Percentiles rank a stretch among this genome's conserved stretches.
These are phyloP conservation scores for Carposina sasakii DNA, from an alignment of 1,140 invertebrate species.

Conservation along the genomic window DNA sequence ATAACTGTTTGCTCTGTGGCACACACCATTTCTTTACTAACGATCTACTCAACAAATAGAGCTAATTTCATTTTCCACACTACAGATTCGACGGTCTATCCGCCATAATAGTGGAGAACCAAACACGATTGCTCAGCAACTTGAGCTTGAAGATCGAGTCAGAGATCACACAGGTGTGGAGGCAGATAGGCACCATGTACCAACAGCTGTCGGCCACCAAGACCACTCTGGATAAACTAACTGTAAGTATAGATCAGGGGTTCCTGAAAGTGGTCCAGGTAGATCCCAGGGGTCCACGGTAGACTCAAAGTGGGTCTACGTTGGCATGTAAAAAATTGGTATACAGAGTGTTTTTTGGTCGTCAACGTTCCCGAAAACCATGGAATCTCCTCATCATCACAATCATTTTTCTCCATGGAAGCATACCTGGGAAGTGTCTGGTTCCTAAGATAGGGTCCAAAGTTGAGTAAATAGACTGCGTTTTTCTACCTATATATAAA, in stretches of 20 bases:
- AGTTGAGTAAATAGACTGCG: too few relatives aligned
- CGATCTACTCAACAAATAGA: not conserved
- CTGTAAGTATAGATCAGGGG: slow-evolving; percentile 43
- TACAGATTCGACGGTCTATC: slow-evolving; percentile 81
- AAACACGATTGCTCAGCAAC: slow-evolving; percentile 82
- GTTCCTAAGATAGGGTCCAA: too few relatives aligned
- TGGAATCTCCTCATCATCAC: too few relatives aligned
- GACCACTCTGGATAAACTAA: slow-evolving; percentile 76
- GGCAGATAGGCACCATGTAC: slow-evolving; percentile 91
- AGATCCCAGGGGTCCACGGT: too few relatives aligned
- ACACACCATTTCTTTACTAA: not conserved
- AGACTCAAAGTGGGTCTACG: too few relatives aligned
- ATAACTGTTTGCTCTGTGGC: not conserved
- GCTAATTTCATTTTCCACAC: not conserved
- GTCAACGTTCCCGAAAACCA: too few relatives aligned
- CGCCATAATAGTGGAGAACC: slow-evolving; percentile 80
- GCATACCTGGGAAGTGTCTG: too few relatives aligned
- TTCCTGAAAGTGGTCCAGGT: too few relatives aligned
- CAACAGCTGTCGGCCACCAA: slow-evolving; percentile 85
- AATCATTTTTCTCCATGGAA: too few relatives aligned
- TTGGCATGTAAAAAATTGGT: too few relatives aligned
- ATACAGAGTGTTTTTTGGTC: too few relatives aligned
- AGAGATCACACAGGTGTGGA: slow-evolving; percentile 89
- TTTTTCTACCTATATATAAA: too few relatives aligned
- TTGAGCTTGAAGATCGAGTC: slow-evolving; percentile 84